Percentiles rank a stretch among this genome's conserved stretches.
phyloP scores from a whole-genome alignment of 2,888 invertebrate species.

The Polietes domitor region DNA sequence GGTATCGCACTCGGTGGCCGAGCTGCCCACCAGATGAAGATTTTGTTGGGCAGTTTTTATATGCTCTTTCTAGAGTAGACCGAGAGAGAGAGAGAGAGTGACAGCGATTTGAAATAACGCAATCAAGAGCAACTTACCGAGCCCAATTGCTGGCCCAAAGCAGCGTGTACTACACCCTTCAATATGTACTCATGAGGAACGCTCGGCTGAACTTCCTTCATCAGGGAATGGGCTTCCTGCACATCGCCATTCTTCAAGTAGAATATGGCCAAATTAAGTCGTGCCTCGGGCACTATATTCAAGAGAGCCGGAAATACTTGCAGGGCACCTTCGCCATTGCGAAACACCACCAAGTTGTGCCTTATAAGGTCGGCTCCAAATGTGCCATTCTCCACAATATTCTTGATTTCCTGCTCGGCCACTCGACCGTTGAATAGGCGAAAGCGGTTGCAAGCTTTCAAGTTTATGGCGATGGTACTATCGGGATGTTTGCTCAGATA shows the following conservation, averaged over 20 bases:
- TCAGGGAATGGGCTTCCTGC: slow-evolving; percentile 91
- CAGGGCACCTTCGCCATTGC: slow-evolving; percentile 95
- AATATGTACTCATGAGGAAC: slow-evolving; percentile 98
- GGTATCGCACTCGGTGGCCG: slow-evolving; percentile 98
- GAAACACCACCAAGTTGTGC: slow-evolving; percentile 97
- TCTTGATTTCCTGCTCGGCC: slow-evolving; percentile 95
- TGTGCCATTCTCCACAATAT: slow-evolving; percentile 87
- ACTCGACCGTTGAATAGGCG: slow-evolving; percentile 96
- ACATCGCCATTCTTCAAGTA: slow-evolving; percentile 94
- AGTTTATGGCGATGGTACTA: slow-evolving; percentile 96
- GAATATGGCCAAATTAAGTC: slow-evolving; percentile 97
- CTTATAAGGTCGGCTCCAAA: slow-evolving; percentile 96
- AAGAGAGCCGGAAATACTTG: slow-evolving; percentile 94
- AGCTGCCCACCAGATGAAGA: slow-evolving; percentile 97
- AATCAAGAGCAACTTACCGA: slow-evolving; percentile 86
- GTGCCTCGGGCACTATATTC: slow-evolving; percentile 97
- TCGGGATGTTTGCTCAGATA: slow-evolving; percentile 95
- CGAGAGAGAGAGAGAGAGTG: not conserved
- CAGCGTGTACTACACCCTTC: slow-evolving; percentile 97
- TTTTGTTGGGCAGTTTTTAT: slow-evolving; percentile 97
- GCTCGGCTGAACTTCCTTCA: slow-evolving; percentile 95
- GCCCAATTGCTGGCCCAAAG: slow-evolving; percentile 94
- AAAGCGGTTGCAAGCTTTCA: slow-evolving; percentile 89
- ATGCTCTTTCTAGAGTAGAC: slow-evolving; percentile 89
- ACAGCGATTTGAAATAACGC: not conserved